Conservation (phyloP, 2,113 vertebrate genomes). For the Ornithorhynchus anatinus region DNA sequence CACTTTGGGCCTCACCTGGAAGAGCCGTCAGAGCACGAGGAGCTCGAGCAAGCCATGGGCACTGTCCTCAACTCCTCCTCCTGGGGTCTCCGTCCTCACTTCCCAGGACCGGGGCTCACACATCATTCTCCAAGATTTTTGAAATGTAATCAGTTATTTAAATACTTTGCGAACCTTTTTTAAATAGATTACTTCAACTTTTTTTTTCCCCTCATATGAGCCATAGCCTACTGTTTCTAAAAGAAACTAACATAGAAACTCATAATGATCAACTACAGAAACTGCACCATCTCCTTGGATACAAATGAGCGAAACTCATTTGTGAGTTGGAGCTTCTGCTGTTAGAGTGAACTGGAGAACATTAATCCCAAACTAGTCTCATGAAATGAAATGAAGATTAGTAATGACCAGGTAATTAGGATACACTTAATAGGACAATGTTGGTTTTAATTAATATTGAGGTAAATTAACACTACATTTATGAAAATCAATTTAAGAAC, state of each 20-base stretch:
- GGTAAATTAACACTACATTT: neutral
- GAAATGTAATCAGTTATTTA: too few species aligned
- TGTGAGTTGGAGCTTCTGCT: conserved; percentile 8
- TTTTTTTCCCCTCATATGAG: too few species aligned
- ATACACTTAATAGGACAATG: conserved; percentile 16
- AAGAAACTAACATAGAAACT: neutral
- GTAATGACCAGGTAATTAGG: conserved; percentile 8
- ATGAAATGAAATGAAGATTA: conserved; percentile 6
- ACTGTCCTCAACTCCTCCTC: too few species aligned
- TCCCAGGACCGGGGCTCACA: too few species aligned
- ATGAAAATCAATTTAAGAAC: conserved; percentile 7
- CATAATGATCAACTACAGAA: neutral
- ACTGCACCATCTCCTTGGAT: neutral
- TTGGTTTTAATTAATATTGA: conserved; percentile 21
- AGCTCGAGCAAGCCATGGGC: too few species aligned
- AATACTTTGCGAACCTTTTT: neutral
- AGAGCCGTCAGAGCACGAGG: too few species aligned
- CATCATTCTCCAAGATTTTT: too few species aligned
- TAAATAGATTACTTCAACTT: too few species aligned
- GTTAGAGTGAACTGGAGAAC: conserved; percentile 38
- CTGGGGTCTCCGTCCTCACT: too few species aligned
- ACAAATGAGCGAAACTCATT: neutral
- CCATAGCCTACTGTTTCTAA: neutral
- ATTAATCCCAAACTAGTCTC: conserved; percentile 4
- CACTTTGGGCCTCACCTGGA: too few species aligned